A percentile compares a stretch with the other conserved stretches of the same genome.
phyloP scores from a whole-genome alignment of 2,113 vertebrate genomes.

The Hemichromis elongatus region DNA sequence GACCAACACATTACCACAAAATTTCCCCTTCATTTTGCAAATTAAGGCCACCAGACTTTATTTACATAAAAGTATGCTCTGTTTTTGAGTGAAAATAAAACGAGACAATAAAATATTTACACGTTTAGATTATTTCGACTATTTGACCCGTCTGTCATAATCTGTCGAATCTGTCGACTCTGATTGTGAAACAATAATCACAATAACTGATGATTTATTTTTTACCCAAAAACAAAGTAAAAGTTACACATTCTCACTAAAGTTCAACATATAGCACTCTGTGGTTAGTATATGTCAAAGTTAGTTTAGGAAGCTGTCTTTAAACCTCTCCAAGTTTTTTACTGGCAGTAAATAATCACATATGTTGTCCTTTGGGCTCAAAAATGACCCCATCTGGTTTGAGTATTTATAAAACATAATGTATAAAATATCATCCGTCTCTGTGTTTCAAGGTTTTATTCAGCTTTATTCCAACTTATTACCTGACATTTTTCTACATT shows the following conservation, averaged over 20 bases:
- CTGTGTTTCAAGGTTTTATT: neutral
- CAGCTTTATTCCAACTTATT: neutral
- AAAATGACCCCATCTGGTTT: neutral
- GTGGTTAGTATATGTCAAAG: too few relatives aligned
- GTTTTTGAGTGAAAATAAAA: neutral
- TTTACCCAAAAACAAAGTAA: too few relatives aligned
- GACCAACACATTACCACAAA: neutral
- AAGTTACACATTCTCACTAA: too few relatives aligned
- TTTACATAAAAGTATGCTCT: neutral
- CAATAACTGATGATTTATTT: too few relatives aligned
- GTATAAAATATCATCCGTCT: neutral
- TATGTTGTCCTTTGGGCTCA: neutral
- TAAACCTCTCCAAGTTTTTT: neutral
- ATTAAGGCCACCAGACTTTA: neutral
- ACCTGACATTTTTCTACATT: neutral
- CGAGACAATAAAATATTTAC: neutral
- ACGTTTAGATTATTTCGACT: neutral
- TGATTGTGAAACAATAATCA: too few relatives aligned
- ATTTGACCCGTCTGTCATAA: too few relatives aligned
- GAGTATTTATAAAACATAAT: neutral
- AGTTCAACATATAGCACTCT: too few relatives aligned
- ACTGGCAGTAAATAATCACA: neutral
- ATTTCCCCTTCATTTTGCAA: neutral
- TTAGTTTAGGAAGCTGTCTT: neutral
- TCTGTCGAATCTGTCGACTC: too few relatives aligned